These are phyloP conservation scores for Peromyscus eremicus DNA, from an alignment of 2,797 vertebrate genomes.

Conservation along the genomic window DNA sequence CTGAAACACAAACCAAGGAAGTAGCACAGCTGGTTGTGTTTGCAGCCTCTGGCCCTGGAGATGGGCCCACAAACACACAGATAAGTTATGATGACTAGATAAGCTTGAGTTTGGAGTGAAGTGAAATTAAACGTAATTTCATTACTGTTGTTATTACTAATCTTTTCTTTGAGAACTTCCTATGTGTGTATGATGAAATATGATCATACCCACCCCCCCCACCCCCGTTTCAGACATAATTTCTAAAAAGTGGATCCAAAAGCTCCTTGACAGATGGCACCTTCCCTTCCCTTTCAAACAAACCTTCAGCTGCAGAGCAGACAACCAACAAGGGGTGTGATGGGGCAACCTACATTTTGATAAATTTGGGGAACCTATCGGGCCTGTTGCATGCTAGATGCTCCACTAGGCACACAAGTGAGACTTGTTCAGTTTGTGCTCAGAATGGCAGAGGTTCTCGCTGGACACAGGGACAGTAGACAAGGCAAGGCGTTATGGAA, in stretches of 20 bases:
- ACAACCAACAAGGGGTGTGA: neutral
- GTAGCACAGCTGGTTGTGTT: neutral
- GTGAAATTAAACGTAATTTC: neutral
- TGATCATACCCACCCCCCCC: too few relatives aligned
- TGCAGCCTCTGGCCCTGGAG: neutral
- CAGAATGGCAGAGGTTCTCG: neutral
- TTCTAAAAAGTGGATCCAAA: neutral
- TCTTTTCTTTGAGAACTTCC: neutral
- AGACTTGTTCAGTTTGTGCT: neutral
- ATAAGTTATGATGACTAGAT: neutral
- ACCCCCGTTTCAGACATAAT: neutral
- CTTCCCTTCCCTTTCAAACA: neutral
- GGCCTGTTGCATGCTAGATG: neutral
- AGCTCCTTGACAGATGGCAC: neutral
- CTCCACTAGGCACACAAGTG: neutral
- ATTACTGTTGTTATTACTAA: neutral
- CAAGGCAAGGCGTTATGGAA: neutral
- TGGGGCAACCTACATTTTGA: neutral
- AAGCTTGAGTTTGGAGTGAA: conserved; percentile 8
- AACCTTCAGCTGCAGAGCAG: neutral
- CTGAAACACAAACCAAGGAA: neutral
- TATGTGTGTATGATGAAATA: neutral
- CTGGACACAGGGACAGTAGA: neutral
- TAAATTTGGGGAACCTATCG: neutral
- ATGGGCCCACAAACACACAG: neutral